Evolutionary conservation across 2,888 invertebrate genomes (phyloP).

Genomic region (Abrostola tripartita): DNA sequence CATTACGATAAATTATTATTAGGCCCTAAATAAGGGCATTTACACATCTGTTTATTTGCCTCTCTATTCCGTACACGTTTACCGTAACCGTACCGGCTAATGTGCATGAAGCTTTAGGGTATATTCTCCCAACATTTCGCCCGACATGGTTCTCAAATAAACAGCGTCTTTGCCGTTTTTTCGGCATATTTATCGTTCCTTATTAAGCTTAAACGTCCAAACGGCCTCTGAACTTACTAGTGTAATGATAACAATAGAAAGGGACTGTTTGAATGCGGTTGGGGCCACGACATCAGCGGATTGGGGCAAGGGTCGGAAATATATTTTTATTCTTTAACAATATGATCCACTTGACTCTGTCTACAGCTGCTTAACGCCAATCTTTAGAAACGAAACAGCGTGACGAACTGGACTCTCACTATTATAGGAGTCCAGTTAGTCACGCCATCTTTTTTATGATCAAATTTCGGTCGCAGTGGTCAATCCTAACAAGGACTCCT

Average conservation of each 20-base stretch:
- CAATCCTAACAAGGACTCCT: too few relatives aligned
- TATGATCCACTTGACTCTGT: background rate
- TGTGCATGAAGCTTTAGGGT: conserved; percentile 11
- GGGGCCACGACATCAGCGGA: conserved; percentile 13
- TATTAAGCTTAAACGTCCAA: conserved; percentile 55
- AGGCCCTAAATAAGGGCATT: conserved; percentile 18
- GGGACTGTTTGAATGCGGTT: conserved; percentile 41
- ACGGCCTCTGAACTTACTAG: conserved; percentile 50
- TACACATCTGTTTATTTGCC: conserved; percentile 8
- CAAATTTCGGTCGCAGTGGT: too few relatives aligned
- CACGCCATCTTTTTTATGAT: too few relatives aligned
- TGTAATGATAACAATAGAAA: conserved; percentile 58
- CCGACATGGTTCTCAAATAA: conserved; percentile 23
- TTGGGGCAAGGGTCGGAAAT: background rate
- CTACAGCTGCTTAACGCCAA: too few relatives aligned
- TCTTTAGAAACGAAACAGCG: too few relatives aligned
- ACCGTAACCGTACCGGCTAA: conserved; percentile 6
- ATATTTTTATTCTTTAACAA: too few relatives aligned
- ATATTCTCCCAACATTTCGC: conserved; percentile 18
- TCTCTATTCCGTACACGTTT: conserved; percentile 11
- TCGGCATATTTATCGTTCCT: conserved; percentile 54
- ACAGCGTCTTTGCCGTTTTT: conserved; percentile 40
- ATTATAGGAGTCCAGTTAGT: too few relatives aligned
- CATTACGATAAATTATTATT: conserved; percentile 27
- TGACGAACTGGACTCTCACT: too few relatives aligned